These are phyloP conservation scores for Hydraecia micacea DNA, from an alignment of 2,888 invertebrate species.

Conservation along the genomic window DNA sequence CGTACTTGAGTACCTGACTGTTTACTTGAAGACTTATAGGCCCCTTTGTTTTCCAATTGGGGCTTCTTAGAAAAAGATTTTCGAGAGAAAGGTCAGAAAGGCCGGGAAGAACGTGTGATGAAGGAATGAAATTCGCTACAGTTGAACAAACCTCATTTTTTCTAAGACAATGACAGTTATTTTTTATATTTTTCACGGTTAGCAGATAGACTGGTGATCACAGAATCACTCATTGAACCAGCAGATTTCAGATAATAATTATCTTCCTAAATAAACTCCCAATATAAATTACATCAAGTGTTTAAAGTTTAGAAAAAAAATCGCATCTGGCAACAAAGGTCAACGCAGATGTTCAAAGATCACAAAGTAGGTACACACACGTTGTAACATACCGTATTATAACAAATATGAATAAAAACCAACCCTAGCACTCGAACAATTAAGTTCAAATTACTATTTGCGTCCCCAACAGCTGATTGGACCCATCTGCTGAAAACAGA, in stretches of 20 bases:
- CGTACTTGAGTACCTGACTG: slow-evolving; percentile 9
- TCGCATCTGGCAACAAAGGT: slow-evolving; percentile 66
- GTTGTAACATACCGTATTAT: slow-evolving; percentile 39
- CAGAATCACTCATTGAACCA: too few relatives aligned
- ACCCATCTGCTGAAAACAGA: slow-evolving; percentile 34
- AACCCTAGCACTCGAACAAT: slow-evolving; percentile 6
- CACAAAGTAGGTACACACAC: slow-evolving; percentile 37
- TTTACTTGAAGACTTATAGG: slow-evolving; percentile 32
- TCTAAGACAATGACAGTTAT: neutral
- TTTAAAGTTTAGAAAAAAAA: slow-evolving; percentile 47
- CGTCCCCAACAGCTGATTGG: slow-evolving; percentile 57
- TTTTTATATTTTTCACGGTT: neutral
- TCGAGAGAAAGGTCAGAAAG: neutral
- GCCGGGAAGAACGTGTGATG: neutral
- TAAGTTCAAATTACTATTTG: slow-evolving; percentile 47
- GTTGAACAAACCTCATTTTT: neutral
- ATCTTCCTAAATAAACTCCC: slow-evolving; percentile 28
- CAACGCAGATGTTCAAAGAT: slow-evolving; percentile 62
- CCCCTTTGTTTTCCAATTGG: slow-evolving; percentile 44
- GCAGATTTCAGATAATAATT: slow-evolving; percentile 9
- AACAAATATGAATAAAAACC: slow-evolving; percentile 51
- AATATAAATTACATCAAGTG: slow-evolving; percentile 48
- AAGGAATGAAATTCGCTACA: neutral
- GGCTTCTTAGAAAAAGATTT: slow-evolving; percentile 12
- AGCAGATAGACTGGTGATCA: neutral